Evolutionary conservation across 2,888 invertebrate genomes (phyloP), one percentile per base, ranked within the genome.

Genomic region (Pollenia griseotomentosa): DNA sequence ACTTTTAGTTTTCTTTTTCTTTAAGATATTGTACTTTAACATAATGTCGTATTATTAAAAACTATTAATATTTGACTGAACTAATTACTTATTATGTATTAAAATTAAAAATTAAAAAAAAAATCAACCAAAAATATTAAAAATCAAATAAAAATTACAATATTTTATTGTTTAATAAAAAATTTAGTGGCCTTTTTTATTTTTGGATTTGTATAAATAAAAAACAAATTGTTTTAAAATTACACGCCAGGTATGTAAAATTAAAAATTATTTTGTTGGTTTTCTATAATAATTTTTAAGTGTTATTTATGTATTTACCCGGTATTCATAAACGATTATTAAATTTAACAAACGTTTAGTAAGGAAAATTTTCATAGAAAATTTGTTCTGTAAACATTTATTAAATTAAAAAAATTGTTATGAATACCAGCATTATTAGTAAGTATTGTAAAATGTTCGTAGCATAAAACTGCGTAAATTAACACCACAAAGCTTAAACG

Each of bases 211-310:
- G 8, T 7, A 55, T 42, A 19, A 53, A 66, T 75, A n/a, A 23
- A 71, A 33, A 63, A 5, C 5, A 4, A 33, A 6, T 33, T 48
- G 8, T 57, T 40, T 46, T 42, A 63, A 65, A 77, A 10, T 74
- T 55, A 65, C 16, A 48, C 6, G 19, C 5, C 80, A 87, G 86
- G 86, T 87, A 87, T 84, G 86, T 87, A 87, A 63, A 80, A 63
- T n/a, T 59, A 33, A 46, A 65, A 80, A 84, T 87, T 84, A 87
- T 81, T 87, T 87, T 84, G 86, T 87, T 87, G 86, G 86, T 87
- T 82, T 70, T 2, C 44, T 59, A 33, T 33, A 33, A 33, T 33
- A 33, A 33, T 6, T 33, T 33, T 75, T 51, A 48, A 10, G 63
- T 70, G 4, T 83, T 75, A 46, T 51, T 55, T 59, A 73, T 84